A percentile compares a stretch with the other conserved stretches of the same genome.
Evolutionary conservation across 2,888 invertebrate genomes (phyloP).

Genomic region (Calameuta idolon): DNA sequence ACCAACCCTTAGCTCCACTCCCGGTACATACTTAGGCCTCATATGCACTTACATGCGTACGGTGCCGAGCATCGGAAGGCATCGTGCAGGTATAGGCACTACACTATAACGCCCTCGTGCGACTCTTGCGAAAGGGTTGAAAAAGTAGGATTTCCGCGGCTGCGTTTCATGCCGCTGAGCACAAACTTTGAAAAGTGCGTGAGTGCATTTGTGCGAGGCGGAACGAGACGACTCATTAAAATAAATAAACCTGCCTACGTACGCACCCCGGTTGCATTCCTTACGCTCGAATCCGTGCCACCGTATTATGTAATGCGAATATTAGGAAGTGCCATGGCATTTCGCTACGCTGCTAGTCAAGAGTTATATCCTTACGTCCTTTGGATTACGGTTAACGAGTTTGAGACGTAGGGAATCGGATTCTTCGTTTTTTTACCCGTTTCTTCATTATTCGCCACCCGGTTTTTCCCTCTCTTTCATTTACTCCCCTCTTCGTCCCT

Average conservation of each 20-base stretch:
- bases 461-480: too few species aligned
- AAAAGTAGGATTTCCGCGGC: constrained; percentile 48
- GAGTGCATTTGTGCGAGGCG: constrained; percentile 32
- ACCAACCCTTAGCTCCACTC: constrained; percentile 32
- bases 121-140: constrained; percentile 38
- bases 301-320: constrained; percentile 23
- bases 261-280: constrained; percentile 30
- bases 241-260: constrained; percentile 51
- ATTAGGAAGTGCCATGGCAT: constrained; percentile 21
- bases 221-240: constrained; percentile 56
- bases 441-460: too few species aligned
- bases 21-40: constrained; percentile 9
- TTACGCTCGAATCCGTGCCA: constrained; percentile 29
- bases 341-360: not conserved
- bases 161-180: constrained; percentile 35
- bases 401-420: not conserved
- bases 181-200: constrained; percentile 44
- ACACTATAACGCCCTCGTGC: constrained; percentile 34
- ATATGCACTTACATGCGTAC: constrained; percentile 52
- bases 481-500: too few species aligned
- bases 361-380: not conserved
- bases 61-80: constrained; percentile 47
- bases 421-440: not conserved
- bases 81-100: not conserved
- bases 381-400: not conserved